A percentile compares a stretch with the other conserved stretches of the same genome.
Evolutionary conservation across 2,888 invertebrate species (phyloP).

Genomic region (Cylloceria caligata): DNA sequence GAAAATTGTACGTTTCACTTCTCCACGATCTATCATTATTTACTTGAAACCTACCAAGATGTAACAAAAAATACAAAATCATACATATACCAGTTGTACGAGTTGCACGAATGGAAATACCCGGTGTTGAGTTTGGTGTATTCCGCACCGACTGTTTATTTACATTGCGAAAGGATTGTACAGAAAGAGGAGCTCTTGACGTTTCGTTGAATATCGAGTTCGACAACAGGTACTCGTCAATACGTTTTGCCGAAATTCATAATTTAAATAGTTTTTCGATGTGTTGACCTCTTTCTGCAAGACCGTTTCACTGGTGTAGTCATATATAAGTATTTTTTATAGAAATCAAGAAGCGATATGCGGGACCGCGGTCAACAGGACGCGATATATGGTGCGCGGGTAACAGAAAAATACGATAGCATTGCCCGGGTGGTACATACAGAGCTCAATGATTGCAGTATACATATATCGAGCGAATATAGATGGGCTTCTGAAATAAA

Average conservation of each 20-base stretch:
- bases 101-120: not conserved
- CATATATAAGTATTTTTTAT: not conserved
- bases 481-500: constrained; percentile 10
- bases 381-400: constrained; percentile 45
- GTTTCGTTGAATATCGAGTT: not conserved
- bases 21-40: too few species aligned
- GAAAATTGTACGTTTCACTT: too few species aligned
- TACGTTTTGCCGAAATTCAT: not conserved
- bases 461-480: constrained; percentile 16
- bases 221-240: not conserved
- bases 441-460: constrained; percentile 24
- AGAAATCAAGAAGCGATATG: constrained; percentile 49
- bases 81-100: not conserved
- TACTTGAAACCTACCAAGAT: not conserved
- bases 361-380: constrained; percentile 63
- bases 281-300: too few species aligned
- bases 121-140: not conserved
- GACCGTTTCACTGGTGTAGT: not conserved
- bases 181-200: not conserved
- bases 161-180: not conserved
- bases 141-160: not conserved
- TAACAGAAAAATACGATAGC: constrained; percentile 68
- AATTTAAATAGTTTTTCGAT: not conserved
- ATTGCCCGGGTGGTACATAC: constrained; percentile 40
- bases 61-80: not conserved